These are phyloP conservation scores for Chrysomela aeneicollis DNA, from an alignment of 2,888 invertebrate species.

Conservation along the genomic window DNA sequence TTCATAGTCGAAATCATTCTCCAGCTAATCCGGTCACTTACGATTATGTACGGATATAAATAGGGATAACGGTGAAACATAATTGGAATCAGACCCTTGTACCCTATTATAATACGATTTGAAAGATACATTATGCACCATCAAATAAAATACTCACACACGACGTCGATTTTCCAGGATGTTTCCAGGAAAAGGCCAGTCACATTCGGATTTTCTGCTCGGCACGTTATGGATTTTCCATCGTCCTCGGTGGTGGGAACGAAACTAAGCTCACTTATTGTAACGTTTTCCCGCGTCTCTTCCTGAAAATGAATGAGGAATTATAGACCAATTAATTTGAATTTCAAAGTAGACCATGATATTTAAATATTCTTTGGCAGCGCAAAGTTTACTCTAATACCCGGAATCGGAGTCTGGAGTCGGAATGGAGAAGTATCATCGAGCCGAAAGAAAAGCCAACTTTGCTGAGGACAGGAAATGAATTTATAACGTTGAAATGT, in stretches of 20 bases:
- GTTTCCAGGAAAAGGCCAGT: conserved; percentile 84
- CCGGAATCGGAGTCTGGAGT: conserved; percentile 38
- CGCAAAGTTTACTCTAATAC: conserved; percentile 47
- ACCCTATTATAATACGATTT: conserved; percentile 5
- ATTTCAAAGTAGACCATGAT: conserved; percentile 48
- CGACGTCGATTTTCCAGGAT: conserved; percentile 87
- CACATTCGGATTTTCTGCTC: conserved; percentile 91
- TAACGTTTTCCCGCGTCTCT: conserved; percentile 81
- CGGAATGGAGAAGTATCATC: conserved; percentile 46
- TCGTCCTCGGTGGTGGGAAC: conserved; percentile 89
- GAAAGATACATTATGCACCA: background rate
- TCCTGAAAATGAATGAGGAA: conserved; percentile 68
- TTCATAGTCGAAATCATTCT: too few species aligned
- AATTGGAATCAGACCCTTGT: background rate
- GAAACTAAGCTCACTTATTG: conserved; percentile 86
- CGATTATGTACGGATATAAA: background rate
- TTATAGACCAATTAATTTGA: conserved; percentile 53
- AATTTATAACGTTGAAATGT: conserved; percentile 46
- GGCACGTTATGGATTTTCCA: conserved; percentile 86
- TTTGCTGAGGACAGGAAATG: conserved; percentile 42
- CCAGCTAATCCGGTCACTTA: too few species aligned
- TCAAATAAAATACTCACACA: conserved; percentile 76
- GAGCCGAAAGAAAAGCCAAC: conserved; percentile 36
- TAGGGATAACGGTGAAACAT: background rate
- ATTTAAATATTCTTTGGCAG: conserved; percentile 46